These are phyloP conservation scores for Bombyx mandarina DNA, from an alignment of 1,140 invertebrate genomes.

Conservation along the genomic window DNA sequence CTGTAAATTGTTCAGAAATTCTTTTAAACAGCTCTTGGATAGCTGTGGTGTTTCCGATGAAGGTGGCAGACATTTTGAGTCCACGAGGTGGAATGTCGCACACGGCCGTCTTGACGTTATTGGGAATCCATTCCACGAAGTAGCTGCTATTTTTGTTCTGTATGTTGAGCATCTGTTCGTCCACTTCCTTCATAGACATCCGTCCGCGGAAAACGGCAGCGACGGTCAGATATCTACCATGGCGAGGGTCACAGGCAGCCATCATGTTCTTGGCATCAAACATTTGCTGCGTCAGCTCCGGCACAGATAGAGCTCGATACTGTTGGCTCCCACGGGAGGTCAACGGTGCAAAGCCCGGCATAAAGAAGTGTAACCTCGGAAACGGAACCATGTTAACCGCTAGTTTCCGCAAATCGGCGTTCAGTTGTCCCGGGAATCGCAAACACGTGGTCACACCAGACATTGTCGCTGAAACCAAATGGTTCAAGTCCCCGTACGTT, in stretches of 20 bases:
- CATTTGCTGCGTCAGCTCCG: constrained; percentile 79
- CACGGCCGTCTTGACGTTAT: constrained; percentile 80
- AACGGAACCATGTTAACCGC: constrained; percentile 97
- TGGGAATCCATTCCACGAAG: constrained; percentile 94
- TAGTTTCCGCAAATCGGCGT: constrained; percentile 93
- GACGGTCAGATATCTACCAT: constrained; percentile 80
- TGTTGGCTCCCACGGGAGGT: constrained; percentile 75
- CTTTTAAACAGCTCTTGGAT: constrained; percentile 91
- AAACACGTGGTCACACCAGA: constrained; percentile 72
- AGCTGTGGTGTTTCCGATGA: constrained; percentile 90
- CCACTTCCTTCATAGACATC: constrained; percentile 75
- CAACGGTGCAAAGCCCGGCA: constrained; percentile 88
- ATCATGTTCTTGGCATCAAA: constrained; percentile 70
- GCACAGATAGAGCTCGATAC: constrained; percentile 79
- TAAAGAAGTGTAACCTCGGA: constrained; percentile 84
- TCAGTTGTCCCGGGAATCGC: constrained; percentile 42
- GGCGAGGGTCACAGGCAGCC: constrained; percentile 79
- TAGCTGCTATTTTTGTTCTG: constrained; percentile 93
- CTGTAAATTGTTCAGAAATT: constrained; percentile 88
- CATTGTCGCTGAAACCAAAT: constrained; percentile 81
- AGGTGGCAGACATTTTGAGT: constrained; percentile 91
- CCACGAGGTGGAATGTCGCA: constrained; percentile 78
- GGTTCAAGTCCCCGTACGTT: constrained; percentile 83
- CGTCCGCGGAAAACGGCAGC: constrained; percentile 83
- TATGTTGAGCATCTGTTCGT: constrained; percentile 80